Conservation (phyloP, 2,113 vertebrate species). For the Nothocercus nigrocapillus region DNA sequence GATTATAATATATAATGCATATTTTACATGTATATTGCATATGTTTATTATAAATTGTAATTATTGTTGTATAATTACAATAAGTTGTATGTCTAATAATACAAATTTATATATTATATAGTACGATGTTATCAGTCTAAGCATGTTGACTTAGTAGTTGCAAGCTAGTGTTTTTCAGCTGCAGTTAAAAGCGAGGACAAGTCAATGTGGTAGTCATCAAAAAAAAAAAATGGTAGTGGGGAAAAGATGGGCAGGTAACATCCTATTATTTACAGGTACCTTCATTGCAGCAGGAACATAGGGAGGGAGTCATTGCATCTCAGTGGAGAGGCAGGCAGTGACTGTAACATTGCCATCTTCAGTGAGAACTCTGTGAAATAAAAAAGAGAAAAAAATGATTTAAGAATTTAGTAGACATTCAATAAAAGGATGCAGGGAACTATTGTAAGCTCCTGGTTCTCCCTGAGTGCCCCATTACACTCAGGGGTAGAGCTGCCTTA, state of each 20-base stretch:
- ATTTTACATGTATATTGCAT: neutral
- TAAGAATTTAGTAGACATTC: neutral
- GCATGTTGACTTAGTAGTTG: neutral
- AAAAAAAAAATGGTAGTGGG: neutral
- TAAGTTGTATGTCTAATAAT: neutral
- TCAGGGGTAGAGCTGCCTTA: neutral
- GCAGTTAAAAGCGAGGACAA: neutral
- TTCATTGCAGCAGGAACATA: neutral
- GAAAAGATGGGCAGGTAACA: neutral
- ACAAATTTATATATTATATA: neutral
- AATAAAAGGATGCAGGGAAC: neutral
- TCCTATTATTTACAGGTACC: neutral
- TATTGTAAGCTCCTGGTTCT: neutral
- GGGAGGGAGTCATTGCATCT: neutral
- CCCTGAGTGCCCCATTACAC: neutral
- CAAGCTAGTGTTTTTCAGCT: neutral
- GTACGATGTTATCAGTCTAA: neutral
- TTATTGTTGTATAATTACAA: neutral
- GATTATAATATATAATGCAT: neutral
- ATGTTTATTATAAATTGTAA: neutral
- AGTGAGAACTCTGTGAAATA: neutral
- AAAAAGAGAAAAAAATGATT: neutral
- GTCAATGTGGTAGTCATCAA: neutral
- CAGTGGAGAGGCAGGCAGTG: neutral
- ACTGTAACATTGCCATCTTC: neutral